Percentiles rank a stretch among this genome's conserved stretches.
phyloP scores from a whole-genome alignment of 2,888 invertebrate species.

The Diarsia mendica region DNA sequence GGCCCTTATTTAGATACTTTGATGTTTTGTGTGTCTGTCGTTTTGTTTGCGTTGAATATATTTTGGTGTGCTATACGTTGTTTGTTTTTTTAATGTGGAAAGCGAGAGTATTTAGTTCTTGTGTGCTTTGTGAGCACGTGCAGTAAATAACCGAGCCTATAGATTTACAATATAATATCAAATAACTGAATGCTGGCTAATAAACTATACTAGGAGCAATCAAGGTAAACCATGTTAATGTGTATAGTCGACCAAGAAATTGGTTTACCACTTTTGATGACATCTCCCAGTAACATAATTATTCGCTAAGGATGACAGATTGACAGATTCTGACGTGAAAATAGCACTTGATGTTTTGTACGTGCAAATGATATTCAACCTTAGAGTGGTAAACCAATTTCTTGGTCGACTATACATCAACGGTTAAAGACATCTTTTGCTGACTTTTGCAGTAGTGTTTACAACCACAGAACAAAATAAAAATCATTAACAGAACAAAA shows the following conservation, averaged over 20 bases:
- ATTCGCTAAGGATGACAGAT: too few species aligned
- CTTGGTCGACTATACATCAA: too few species aligned
- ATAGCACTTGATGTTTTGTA: too few species aligned
- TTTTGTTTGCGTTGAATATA: slow-evolving; percentile 58
- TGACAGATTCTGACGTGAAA: too few species aligned
- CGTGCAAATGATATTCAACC: too few species aligned
- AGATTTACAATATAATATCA: not conserved
- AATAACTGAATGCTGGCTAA: not conserved
- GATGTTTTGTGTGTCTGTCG: slow-evolving; percentile 57
- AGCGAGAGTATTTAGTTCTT: slow-evolving; percentile 33
- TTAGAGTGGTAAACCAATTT: too few species aligned
- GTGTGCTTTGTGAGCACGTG: not conserved
- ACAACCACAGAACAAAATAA: not conserved
- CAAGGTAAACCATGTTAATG: not conserved
- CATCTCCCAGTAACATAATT: too few species aligned
- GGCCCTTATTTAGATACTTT: slow-evolving; percentile 80
- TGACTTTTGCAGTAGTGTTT: not conserved
- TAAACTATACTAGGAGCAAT: not conserved
- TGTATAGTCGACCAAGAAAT: too few species aligned
- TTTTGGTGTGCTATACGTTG: slow-evolving; percentile 49
- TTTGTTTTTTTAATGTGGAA: slow-evolving; percentile 56
- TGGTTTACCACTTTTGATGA: too few species aligned
- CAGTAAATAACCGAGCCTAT: not conserved
- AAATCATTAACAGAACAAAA: too few species aligned
- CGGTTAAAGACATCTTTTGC: not conserved